phyloP scores from a whole-genome alignment of 2,797 vertebrate genomes.

The Sarcoramphus papa region DNA sequence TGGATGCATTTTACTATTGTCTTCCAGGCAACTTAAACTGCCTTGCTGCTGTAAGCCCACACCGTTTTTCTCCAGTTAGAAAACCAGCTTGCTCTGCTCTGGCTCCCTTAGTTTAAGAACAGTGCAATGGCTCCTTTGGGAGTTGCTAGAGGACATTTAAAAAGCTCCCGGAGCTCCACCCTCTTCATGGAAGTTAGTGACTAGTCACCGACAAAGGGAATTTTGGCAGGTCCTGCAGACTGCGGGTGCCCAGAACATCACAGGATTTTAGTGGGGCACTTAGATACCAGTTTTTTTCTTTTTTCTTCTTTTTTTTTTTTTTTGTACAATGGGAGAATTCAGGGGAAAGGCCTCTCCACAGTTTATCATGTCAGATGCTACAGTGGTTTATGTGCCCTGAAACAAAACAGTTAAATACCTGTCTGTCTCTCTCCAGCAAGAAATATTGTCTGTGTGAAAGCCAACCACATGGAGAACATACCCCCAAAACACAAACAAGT shows the following conservation, averaged over 20 bases:
- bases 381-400: neutral
- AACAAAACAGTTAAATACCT: neutral
- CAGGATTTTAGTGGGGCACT: neutral
- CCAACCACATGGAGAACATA: conserved; percentile 78
- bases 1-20: neutral
- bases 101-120: neutral
- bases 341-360: neutral
- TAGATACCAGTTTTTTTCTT: no score
- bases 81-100: neutral
- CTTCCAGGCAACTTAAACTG: neutral
- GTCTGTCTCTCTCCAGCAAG: conserved; percentile 25
- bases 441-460: conserved; percentile 80
- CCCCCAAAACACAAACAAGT: conserved; percentile 82
- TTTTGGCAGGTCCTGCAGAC: neutral
- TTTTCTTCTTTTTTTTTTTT: neutral
- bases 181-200: neutral
- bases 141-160: neutral
- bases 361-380: neutral
- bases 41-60: neutral
- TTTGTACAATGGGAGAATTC: neutral
- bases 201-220: neutral
- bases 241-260: neutral
- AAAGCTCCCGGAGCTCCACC: neutral
- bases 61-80: neutral
- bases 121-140: neutral